A percentile compares a stretch with the other conserved stretches of the same genome.
These are phyloP conservation scores for Caenorhabditis elegans DNA, from an alignment of 1,140 invertebrate species.

Conservation along the genomic window WBcel235 BX284605.5:68501-69000, in stretches of 20 bases:
- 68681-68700: constrained; percentile 88
- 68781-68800: constrained; percentile 26
- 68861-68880: constrained; percentile 68
- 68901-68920: constrained; percentile 86
- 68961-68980: constrained; percentile 73
- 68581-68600: constrained; percentile 87
- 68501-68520: constrained; percentile 74
- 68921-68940: constrained; percentile 95
- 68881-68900: constrained; percentile 58
- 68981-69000: too few relatives aligned
- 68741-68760: constrained; percentile 91
- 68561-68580: constrained; percentile 82
- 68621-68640: constrained; percentile 87
- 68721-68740: constrained; percentile 87
- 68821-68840: constrained; percentile 91
- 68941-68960: constrained; percentile 91
- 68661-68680: constrained; percentile 85
- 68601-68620: constrained; percentile 88
- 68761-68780: constrained; percentile 70
- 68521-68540: constrained; percentile 57
- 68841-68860: constrained; percentile 96
- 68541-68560: constrained; percentile 81
- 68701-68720: constrained; percentile 85
- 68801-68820: constrained; percentile 34
- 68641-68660: constrained; percentile 81